These are phyloP conservation scores for Panthera leo DNA, from an alignment of 2,113 vertebrate genomes.

Conservation along the genomic window DNA sequence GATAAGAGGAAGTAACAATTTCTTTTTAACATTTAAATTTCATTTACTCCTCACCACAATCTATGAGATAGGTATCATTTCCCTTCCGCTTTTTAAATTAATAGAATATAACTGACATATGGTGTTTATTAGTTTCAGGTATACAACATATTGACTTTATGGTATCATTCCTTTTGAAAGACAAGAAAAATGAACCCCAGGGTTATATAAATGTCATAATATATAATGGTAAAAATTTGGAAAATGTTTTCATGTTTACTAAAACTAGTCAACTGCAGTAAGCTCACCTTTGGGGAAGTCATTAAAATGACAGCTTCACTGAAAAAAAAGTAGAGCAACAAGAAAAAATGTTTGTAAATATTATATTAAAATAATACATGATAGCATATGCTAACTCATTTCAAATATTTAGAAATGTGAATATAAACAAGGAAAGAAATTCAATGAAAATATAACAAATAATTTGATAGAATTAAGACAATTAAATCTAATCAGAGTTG, in stretches of 20 bases:
- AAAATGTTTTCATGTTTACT: background rate
- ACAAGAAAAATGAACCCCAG: background rate
- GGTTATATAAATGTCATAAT: background rate
- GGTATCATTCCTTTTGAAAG: background rate
- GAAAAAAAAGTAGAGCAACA: background rate
- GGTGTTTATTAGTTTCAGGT: background rate
- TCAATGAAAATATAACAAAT: background rate
- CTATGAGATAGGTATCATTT: background rate
- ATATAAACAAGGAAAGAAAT: background rate
- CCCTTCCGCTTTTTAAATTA: background rate
- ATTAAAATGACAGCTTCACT: background rate
- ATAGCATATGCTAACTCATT: background rate
- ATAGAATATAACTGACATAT: background rate
- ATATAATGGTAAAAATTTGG: background rate
- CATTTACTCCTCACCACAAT: background rate
- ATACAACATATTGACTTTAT: background rate
- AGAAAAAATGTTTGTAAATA: background rate
- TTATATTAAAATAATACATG: background rate
- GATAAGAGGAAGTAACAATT: background rate
- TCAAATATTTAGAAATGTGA: background rate
- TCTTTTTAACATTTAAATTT: conserved; percentile 15
- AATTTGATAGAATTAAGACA: background rate
- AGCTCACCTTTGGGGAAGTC: background rate
- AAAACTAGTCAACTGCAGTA: background rate
- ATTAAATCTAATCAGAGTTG: background rate